Evolutionary conservation across 2,888 invertebrate species (phyloP), one percentile per base, ranked within the genome.

Genomic region (Heteromyza rotundicornis): DNA sequence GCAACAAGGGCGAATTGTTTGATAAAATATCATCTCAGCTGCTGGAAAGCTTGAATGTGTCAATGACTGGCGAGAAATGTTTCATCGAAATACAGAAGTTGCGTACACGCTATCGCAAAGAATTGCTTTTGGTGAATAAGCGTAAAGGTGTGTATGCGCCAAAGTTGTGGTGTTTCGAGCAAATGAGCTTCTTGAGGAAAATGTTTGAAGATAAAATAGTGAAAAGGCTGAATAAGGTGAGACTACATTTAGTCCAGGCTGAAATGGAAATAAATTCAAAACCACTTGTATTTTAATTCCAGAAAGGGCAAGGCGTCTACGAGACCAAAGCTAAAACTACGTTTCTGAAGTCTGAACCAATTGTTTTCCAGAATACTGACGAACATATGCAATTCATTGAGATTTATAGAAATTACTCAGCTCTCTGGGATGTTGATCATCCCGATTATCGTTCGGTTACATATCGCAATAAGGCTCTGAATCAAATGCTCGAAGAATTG

Each of bases 141-240:
- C 72, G 71, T 36, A 79, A 79, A 57, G 79, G 80, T 2, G 62
- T 76, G 19, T 77, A 80, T 56, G 57, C 76, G 60, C 76, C 79
- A 2, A 79, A 77, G 36, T 67, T 79, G 7, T 79, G 79, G 79
- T 79, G 80, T 57, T 79, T 78, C 54, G 78, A 80, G 58, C 71
- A 79, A 56, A 70, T 79, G 64, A 78, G 80, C 23, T 79, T 79
- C 57, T 64, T 79, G 19, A 71, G 75, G 2, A 71, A 73, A 8
- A 70, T 73, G 24, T 61, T 77, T 10, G 76, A 78, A 22, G 73
- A 77, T 27, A 10, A 5, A 27, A 27, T 27, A 27, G 27, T 27
- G 10, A 27, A 27, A 27, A 27, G n/a, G n/a, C n/a, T n/a, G n/a
- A n/a, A n/a, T n/a, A n/a, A n/a, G n/a, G n/a, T n/a, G n/a, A n/a